These are phyloP conservation scores for Sminthurinus aureus DNA, from an alignment of 2,888 invertebrate genomes.

Conservation along the genomic window DNA sequence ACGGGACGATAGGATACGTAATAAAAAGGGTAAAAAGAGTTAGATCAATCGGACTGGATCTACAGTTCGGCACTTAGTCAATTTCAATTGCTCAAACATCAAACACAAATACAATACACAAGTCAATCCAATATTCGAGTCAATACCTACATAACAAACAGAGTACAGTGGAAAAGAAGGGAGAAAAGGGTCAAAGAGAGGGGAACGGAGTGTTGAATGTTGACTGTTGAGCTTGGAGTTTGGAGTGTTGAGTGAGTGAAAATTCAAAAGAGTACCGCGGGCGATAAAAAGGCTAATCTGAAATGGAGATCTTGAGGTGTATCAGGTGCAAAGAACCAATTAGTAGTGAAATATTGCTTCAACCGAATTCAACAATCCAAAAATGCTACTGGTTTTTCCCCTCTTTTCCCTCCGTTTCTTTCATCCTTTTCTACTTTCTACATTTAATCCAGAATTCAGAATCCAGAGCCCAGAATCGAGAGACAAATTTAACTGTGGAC, in stretches of 20 bases:
- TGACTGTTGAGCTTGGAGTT: background rate
- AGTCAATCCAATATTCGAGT: slow-evolving; percentile 16
- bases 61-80: no score
- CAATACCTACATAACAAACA: background rate
- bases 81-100: background rate
- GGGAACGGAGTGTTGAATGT: background rate
- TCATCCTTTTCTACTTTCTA: background rate
- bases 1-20: no score
- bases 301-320: slow-evolving; percentile 57
- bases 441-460: background rate
- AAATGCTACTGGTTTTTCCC: slow-evolving; percentile 60
- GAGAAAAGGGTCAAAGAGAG: background rate
- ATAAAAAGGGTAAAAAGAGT: no score
- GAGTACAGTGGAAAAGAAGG: background rate
- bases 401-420: background rate
- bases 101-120: background rate
- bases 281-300: slow-evolving; percentile 59
- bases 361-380: slow-evolving; percentile 60
- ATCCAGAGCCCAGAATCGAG: background rate
- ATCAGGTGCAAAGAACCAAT: slow-evolving; percentile 61
- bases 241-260: background rate
- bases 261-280: slow-evolving; percentile 50
- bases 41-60: no score
- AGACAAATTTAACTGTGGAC: slow-evolving; percentile 39
- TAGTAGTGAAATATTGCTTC: slow-evolving; percentile 61